Conservation (phyloP, 1,140 invertebrate species). For the Vanessa tameamea region DNA sequence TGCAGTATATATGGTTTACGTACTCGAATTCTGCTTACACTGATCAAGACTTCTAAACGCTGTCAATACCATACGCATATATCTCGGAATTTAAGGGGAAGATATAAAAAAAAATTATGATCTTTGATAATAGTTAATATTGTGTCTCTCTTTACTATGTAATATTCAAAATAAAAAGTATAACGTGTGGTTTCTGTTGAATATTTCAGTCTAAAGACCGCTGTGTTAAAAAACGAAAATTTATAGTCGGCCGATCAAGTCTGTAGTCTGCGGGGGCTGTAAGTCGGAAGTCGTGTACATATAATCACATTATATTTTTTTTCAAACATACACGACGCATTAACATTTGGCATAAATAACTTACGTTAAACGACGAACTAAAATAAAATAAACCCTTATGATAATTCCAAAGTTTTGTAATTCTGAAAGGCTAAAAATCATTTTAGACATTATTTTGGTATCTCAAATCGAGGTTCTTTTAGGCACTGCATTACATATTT, state of each 20-base stretch:
- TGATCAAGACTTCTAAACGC: no score
- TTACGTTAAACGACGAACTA: constrained; percentile 46
- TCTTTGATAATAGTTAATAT: no score
- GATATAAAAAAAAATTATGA: no score
- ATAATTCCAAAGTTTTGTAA: constrained; percentile 66
- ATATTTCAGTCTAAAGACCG: no score
- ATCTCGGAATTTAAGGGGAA: no score
- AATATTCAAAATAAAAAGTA: no score
- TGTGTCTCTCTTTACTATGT: no score
- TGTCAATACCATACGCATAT: no score
- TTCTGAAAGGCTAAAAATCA: constrained; percentile 58
- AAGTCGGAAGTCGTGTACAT: constrained; percentile 39
- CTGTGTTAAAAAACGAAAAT: no score
- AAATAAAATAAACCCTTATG: constrained; percentile 64
- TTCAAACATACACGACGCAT: constrained; percentile 56
- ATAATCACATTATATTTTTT: constrained; percentile 47
- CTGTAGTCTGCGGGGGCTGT: neutral
- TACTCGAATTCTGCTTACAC: no score
- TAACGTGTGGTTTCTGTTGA: no score
- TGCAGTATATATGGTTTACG: no score
- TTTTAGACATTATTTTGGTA: constrained; percentile 47
- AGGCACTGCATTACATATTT: constrained; percentile 58
- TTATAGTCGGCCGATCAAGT: neutral
- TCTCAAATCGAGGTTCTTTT: constrained; percentile 72
- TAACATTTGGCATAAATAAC: constrained; percentile 74